A percentile compares a stretch with the other conserved stretches of the same genome.
Conservation (phyloP, 2,797 vertebrate species). For the Anabas testudineus region DNA sequence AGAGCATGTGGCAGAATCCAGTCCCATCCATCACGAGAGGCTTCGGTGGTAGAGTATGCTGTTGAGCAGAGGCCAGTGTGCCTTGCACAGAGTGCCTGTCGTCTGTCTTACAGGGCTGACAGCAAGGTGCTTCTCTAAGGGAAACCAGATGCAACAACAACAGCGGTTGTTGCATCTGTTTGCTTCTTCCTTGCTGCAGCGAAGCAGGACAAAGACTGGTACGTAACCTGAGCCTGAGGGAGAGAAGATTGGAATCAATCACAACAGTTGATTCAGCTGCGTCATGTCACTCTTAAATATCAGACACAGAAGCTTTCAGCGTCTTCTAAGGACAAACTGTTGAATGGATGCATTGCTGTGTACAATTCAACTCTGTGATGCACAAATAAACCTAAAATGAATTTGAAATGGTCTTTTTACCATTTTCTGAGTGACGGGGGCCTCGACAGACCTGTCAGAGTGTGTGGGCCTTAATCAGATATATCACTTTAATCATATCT, state of each 20-base stretch:
- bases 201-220: constrained; percentile 53
- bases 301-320: not conserved
- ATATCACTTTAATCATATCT: constrained; percentile 50
- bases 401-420: no score
- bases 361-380: not conserved
- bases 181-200: constrained; percentile 29
- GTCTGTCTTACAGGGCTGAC: constrained; percentile 26
- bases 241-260: constrained; percentile 52
- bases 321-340: constrained; percentile 3
- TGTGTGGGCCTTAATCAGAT: constrained; percentile 28
- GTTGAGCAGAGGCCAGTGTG: not conserved
- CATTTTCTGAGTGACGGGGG: no score
- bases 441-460: not conserved
- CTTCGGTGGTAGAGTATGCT: not conserved
- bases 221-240: constrained; percentile 44
- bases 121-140: constrained; percentile 35
- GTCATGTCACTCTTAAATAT: constrained; percentile 18
- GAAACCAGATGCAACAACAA: constrained; percentile 21
- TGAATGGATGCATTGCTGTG: not conserved
- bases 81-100: not conserved
- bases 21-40: constrained; percentile 11
- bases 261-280: constrained; percentile 54
- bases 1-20: not conserved
- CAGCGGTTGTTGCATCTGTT: constrained; percentile 57
- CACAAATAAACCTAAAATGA: not conserved